Percentiles rank a stretch among this genome's conserved stretches.
Evolutionary conservation across 2,797 vertebrate species (phyloP).

Genomic region (Lycodopsis pacificus): DNA sequence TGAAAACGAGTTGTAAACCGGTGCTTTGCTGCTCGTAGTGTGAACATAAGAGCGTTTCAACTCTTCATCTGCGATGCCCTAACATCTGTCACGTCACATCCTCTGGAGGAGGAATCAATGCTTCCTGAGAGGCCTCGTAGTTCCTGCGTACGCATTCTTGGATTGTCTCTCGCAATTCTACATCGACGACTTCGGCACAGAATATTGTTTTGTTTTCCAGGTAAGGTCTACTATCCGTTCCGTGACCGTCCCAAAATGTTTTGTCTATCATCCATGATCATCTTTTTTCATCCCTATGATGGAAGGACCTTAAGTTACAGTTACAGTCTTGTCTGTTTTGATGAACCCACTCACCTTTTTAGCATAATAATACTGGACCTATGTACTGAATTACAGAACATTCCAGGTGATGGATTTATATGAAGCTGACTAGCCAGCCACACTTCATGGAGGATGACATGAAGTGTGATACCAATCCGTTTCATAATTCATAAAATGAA

Average conservation of each 20-base stretch:
- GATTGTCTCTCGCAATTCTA: not conserved
- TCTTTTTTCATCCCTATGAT: too few species aligned
- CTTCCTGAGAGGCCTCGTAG: not conserved
- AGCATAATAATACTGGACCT: not conserved
- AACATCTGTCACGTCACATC: not conserved
- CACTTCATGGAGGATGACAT: not conserved
- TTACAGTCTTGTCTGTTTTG: not conserved
- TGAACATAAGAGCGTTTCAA: not conserved
- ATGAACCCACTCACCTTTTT: not conserved
- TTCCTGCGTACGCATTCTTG: not conserved
- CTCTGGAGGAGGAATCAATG: not conserved
- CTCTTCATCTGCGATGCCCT: slow-evolving; percentile 20
- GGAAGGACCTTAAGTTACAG: not conserved
- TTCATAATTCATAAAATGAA: not conserved
- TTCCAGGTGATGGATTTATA: not conserved
- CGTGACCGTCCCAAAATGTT: not conserved
- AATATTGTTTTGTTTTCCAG: too few species aligned
- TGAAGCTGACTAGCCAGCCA: not conserved
- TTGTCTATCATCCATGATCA: too few species aligned
- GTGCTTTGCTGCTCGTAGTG: not conserved
- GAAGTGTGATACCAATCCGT: not conserved
- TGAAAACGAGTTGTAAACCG: not conserved
- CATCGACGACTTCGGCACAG: not conserved
- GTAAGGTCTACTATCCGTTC: too few species aligned
- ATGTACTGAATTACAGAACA: not conserved